Conservation (phyloP, 1,140 invertebrate genomes). For the Orussus abietinus region DNA sequence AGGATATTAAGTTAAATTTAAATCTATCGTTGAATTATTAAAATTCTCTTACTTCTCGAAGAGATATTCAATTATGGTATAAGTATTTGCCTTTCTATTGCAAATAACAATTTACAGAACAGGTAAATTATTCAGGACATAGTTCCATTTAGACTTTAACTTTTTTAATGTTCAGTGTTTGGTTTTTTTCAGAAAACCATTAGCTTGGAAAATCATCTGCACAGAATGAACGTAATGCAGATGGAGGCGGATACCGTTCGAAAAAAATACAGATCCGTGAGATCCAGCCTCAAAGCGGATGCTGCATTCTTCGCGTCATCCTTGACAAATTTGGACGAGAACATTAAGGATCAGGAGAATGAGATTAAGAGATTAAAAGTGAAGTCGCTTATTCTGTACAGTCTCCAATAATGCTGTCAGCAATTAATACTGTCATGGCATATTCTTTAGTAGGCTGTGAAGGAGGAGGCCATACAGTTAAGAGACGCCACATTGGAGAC, state of each 20-base stretch:
- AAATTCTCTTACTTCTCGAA: too few relatives aligned
- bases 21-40: too few relatives aligned
- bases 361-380: conserved; percentile 70
- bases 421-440: too few relatives aligned
- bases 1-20: too few relatives aligned
- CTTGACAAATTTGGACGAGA: conserved; percentile 63
- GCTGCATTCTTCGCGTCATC: conserved; percentile 70
- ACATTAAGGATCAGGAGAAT: conserved; percentile 62
- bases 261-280: conserved; percentile 72
- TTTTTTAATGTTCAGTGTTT: not conserved
- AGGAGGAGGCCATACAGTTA: conserved; percentile 67
- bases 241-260: conserved; percentile 74
- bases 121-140: too few relatives aligned
- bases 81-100: too few relatives aligned
- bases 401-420: too few relatives aligned
- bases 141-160: too few relatives aligned
- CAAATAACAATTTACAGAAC: too few relatives aligned
- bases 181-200: conserved; percentile 59
- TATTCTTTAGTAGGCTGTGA: conserved; percentile 58
- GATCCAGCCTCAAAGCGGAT: conserved; percentile 65
- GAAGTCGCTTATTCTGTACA: conserved; percentile 21
- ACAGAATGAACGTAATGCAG: conserved; percentile 72
- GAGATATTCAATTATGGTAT: too few relatives aligned
- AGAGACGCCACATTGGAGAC: conserved; percentile 63
- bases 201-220: conserved; percentile 64